These are phyloP conservation scores for Metacarcinus magister DNA, from an alignment of 2,888 invertebrate genomes.

Conservation along the genomic window DNA sequence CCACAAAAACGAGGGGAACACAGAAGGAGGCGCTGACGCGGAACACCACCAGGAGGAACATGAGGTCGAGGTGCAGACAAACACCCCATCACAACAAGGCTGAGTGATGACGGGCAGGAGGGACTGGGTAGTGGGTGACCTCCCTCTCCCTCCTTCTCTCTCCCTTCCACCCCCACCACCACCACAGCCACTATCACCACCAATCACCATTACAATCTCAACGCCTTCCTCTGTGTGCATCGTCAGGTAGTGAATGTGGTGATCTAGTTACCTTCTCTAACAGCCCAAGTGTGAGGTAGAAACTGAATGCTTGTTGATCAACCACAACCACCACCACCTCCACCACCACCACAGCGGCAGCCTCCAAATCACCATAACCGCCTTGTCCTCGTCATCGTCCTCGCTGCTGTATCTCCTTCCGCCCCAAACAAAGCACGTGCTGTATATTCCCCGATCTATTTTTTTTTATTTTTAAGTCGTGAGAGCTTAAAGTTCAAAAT, in stretches of 20 bases:
- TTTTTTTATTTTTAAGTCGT: background rate
- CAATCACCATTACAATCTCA: background rate
- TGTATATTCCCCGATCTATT: background rate
- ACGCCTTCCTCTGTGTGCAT: background rate
- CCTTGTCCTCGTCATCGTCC: background rate
- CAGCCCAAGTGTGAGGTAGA: background rate
- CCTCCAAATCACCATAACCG: conserved; percentile 9
- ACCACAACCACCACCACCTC: background rate
- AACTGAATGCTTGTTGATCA: background rate
- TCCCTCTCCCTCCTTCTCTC: background rate
- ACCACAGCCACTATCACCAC: background rate
- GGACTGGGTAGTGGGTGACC: background rate
- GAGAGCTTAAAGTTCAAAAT: conserved; percentile 28
- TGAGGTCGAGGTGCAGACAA: background rate
- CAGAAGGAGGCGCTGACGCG: background rate
- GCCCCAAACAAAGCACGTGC: background rate
- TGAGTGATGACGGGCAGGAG: too few relatives aligned
- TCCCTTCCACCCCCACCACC: background rate
- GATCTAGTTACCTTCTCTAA: background rate
- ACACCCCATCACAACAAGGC: background rate
- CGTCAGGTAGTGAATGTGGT: background rate
- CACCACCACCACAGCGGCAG: background rate
- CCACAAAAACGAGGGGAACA: background rate
- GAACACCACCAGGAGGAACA: background rate
- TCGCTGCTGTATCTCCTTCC: background rate